These are phyloP conservation scores for Gephyroberyx darwinii DNA, from an alignment of 2,797 vertebrate genomes.

Conservation along the genomic window DNA sequence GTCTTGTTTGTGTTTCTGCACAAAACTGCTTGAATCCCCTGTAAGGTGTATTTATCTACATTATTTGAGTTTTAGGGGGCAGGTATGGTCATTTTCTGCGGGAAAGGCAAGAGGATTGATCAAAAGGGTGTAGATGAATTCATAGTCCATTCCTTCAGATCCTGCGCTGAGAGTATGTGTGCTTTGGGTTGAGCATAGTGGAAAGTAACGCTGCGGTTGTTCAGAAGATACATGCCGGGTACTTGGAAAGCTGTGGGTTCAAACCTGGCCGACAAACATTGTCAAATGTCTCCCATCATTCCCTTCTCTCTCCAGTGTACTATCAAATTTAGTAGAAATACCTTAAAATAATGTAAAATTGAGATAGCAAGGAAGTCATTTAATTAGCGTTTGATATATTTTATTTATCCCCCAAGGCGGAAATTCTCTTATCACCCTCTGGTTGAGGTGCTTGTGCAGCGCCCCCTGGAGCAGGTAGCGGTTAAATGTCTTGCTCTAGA, in stretches of 20 bases:
- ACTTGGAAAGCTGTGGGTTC: conserved; percentile 6
- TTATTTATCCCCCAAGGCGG: no score
- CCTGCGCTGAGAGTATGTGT: not conserved
- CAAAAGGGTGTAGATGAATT: no score
- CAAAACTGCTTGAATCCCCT: conserved; percentile 43
- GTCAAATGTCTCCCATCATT: conserved; percentile 7
- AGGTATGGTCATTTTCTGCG: conserved; percentile 33
- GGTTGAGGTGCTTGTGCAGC: no score
- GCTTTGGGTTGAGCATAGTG: conserved; percentile 19
- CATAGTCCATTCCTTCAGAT: no score
- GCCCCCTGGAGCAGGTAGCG: no score
- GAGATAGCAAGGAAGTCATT: conserved; percentile 13
- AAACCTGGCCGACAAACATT: conserved; percentile 61
- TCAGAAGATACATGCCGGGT: conserved; percentile 47
- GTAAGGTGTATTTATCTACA: conserved; percentile 62
- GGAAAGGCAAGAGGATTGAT: not conserved
- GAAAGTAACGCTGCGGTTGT: conserved; percentile 34
- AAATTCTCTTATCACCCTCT: no score
- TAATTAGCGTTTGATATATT: no score
- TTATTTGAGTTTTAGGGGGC: conserved; percentile 21
- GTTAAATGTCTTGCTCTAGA: no score
- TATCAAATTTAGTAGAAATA: conserved; percentile 42
- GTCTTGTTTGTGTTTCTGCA: conserved; percentile 40
- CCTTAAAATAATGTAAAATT: conserved; percentile 44
- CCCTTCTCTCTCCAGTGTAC: conserved; percentile 20